A percentile compares a stretch with the other conserved stretches of the same genome.
Evolutionary conservation across 2,797 vertebrate genomes (phyloP).

Genomic region (Micrastur ruficollis): DNA sequence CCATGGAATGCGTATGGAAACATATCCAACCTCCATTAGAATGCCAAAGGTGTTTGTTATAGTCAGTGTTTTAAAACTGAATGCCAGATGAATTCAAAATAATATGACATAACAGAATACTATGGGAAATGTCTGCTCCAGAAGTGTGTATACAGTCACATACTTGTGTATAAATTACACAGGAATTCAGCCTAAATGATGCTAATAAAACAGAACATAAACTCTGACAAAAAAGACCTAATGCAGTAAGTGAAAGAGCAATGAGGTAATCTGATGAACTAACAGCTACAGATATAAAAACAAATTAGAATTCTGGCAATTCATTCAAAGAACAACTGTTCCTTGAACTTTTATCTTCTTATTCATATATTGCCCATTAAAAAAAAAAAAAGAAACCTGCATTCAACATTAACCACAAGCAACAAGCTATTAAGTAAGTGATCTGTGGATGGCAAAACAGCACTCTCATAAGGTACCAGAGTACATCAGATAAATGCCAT

Average conservation of each 20-base stretch:
- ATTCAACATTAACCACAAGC: background rate
- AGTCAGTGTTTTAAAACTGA: conserved; percentile 26
- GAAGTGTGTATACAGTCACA: background rate
- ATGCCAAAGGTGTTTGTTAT: conserved; percentile 49
- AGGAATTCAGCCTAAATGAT: conserved; percentile 33
- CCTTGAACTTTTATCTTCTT: background rate
- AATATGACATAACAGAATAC: conserved; percentile 46
- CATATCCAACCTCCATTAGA: conserved; percentile 38
- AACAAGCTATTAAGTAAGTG: background rate
- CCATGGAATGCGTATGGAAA: conserved; percentile 50
- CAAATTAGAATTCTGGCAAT: background rate
- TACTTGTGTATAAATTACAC: conserved; percentile 27
- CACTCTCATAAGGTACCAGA: background rate
- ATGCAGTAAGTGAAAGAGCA: conserved; percentile 24
- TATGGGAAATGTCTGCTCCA: background rate
- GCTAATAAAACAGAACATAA: conserved; percentile 40
- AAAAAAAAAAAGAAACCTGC: background rate
- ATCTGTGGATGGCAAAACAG: background rate
- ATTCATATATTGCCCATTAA: background rate
- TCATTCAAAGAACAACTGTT: background rate
- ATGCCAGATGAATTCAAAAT: conserved; percentile 52
- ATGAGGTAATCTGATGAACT: background rate
- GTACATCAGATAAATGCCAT: background rate
- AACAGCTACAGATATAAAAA: conserved; percentile 1
- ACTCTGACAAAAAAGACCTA: conserved; percentile 11